phyloP scores from a whole-genome alignment of 2,888 invertebrate species.

The Luperina testacea region DNA sequence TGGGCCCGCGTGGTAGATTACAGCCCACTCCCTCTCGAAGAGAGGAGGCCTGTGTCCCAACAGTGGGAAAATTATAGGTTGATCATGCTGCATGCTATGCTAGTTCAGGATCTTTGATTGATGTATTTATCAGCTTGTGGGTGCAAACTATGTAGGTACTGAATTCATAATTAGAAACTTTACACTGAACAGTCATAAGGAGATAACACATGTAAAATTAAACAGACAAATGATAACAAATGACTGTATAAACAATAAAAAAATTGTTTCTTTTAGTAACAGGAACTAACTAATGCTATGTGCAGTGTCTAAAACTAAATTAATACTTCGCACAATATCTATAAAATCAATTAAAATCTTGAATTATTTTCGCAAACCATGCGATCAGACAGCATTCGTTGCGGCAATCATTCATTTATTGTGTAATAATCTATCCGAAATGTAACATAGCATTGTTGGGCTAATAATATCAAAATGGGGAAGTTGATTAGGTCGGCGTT shows the following conservation, averaged over 20 bases:
- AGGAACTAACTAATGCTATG: neutral
- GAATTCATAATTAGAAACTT: neutral
- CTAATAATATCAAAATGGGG: slow-evolving; percentile 31
- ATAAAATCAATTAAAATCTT: slow-evolving; percentile 33
- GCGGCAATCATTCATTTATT: slow-evolving; percentile 20
- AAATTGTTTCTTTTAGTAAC: neutral
- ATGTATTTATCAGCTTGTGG: neutral
- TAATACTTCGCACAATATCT: slow-evolving; percentile 10
- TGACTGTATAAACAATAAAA: neutral
- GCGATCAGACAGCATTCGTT: slow-evolving; percentile 41
- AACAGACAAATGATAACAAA: neutral
- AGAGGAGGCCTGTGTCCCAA: neutral
- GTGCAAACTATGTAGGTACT: neutral
- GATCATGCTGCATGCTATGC: neutral
- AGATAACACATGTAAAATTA: slow-evolving; percentile 20
- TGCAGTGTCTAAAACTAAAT: neutral
- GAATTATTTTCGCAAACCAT: slow-evolving; percentile 40
- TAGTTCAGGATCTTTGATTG: neutral
- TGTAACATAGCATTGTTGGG: neutral
- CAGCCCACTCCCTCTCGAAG: neutral
- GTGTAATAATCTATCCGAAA: slow-evolving; percentile 1
- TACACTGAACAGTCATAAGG: neutral
- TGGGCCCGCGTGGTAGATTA: neutral
- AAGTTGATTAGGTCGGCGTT: slow-evolving; percentile 46
- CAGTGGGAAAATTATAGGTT: neutral